Base-by-base conservation (phyloP, 2,888 invertebrate genomes). In the Euzophera pinguis region DNA sequence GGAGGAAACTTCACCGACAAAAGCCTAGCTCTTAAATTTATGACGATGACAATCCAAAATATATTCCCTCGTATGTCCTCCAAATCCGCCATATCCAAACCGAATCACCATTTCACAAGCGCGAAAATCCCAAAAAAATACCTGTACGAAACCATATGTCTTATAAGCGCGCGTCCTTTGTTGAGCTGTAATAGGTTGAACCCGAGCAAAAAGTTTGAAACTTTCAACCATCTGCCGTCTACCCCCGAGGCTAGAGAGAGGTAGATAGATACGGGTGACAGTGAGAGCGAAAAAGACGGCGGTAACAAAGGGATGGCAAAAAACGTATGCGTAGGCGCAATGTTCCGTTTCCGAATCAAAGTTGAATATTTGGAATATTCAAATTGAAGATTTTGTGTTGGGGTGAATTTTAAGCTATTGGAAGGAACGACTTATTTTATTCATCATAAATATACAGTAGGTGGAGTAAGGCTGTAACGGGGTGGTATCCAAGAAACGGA, bases 201-300 rank as follows among this genome's bases (percentile, higher is more conserved):
- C 42, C 42, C 42, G 29, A 29, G 45, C 63, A 68, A 66, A 60
- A 55, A 56, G 56, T 60, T 8, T 4, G 10, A 39, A 59, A 60
- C 62, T 61, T 47, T 56, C 39, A 55, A 67, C 64, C 70, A 70
- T 70, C 70, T 70, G 71, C 66, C 70, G 67, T 53, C 43, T 63
- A 53, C 62, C 69, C 71, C 67, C 67, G 66, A 67, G 53, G 39
- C n/a, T 50, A 13, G 53, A 55, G 37, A 5, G 35, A 38, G 53
- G 51, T 51, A 32, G 53, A 53, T 51, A 32, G 13, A 41, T 35
- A 38, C 14, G 5, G 32, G 50, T 29, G 12, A 27, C 34, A 27
- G 45, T 34, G 14, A 17, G 48, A 47, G 55, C 53, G 54, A 59
- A 53, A 55, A 54, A 54, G 32, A 45, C 13, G 29, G 29, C n/a